Conservation (phyloP, 2,888 invertebrate genomes). For the Germaria angustata region DNA sequence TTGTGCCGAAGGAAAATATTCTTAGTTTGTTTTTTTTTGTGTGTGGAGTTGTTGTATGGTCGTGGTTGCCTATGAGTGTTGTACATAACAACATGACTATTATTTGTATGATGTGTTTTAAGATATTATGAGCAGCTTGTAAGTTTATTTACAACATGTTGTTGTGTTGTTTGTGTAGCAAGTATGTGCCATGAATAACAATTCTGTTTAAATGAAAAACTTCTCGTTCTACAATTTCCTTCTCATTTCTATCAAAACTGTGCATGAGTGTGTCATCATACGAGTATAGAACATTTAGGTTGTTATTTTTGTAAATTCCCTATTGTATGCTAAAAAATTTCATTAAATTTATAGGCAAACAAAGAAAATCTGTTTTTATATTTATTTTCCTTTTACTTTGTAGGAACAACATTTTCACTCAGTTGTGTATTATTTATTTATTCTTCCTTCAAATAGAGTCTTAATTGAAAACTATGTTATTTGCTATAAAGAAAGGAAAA, state of each 20-base stretch:
- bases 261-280: slow-evolving; percentile 10
- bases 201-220: slow-evolving; percentile 16
- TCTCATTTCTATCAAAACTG: neutral
- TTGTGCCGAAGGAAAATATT: neutral
- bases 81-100: slow-evolving; percentile 2
- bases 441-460: neutral
- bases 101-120: slow-evolving; percentile 41
- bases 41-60: neutral
- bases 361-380: slow-evolving; percentile 47
- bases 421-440: slow-evolving; percentile 1
- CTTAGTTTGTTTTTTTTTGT: neutral
- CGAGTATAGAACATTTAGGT: slow-evolving; percentile 40
- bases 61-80: slow-evolving; percentile 6
- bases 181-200: slow-evolving; percentile 49
- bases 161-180: slow-evolving; percentile 31
- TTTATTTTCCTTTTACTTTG: neutral
- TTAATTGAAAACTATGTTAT: slow-evolving; percentile 36
- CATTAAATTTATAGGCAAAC: slow-evolving; percentile 64
- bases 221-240: slow-evolving; percentile 14
- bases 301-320: slow-evolving; percentile 59
- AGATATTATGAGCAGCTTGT: slow-evolving; percentile 32
- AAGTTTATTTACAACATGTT: slow-evolving; percentile 57
- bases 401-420: neutral
- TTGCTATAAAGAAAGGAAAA: neutral
- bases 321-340: slow-evolving; percentile 64